A percentile compares a stretch with the other conserved stretches of the same genome.
Evolutionary conservation across 2,888 invertebrate genomes (phyloP).

Genomic region (Rugalucina vietnamica): DNA sequence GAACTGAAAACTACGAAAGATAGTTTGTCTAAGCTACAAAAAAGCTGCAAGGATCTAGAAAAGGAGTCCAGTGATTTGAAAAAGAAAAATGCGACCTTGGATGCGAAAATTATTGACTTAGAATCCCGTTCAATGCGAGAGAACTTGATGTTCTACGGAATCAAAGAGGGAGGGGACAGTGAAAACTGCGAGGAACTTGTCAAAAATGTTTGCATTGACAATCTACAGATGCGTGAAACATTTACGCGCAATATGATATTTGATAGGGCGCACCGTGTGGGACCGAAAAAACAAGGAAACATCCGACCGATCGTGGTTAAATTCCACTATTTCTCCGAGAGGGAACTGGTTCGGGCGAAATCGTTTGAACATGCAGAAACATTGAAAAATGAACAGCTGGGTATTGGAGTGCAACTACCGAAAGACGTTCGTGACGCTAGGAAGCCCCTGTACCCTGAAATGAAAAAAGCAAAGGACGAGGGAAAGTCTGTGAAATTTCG

Average conservation of each 20-base stretch:
- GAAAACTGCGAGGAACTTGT: not conserved
- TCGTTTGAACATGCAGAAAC: not conserved
- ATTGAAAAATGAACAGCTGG: conserved; percentile 8
- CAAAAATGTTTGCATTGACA: not conserved
- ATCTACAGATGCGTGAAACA: not conserved
- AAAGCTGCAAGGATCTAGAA: not conserved
- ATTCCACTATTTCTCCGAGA: not conserved
- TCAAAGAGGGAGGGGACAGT: not conserved
- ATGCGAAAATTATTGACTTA: not conserved
- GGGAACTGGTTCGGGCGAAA: not conserved
- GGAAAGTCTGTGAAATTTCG: conserved; percentile 16
- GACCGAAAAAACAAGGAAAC: not conserved
- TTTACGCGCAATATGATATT: not conserved
- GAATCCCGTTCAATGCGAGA: not conserved
- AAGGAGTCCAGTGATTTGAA: not conserved
- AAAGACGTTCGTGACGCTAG: conserved; percentile 2
- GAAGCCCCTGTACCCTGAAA: conserved; percentile 8
- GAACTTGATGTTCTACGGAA: not conserved
- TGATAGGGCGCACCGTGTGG: not conserved
- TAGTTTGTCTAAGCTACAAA: not conserved
- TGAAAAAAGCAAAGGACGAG: not conserved
- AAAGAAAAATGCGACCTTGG: not conserved
- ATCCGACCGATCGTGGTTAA: conserved; percentile 6
- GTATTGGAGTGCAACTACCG: conserved; percentile 10
- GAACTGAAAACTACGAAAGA: not conserved